Base-by-base conservation (phyloP, 30 jellyfish, hydroid and myxozoan species). In the Catostylus mosaicus region DNA sequence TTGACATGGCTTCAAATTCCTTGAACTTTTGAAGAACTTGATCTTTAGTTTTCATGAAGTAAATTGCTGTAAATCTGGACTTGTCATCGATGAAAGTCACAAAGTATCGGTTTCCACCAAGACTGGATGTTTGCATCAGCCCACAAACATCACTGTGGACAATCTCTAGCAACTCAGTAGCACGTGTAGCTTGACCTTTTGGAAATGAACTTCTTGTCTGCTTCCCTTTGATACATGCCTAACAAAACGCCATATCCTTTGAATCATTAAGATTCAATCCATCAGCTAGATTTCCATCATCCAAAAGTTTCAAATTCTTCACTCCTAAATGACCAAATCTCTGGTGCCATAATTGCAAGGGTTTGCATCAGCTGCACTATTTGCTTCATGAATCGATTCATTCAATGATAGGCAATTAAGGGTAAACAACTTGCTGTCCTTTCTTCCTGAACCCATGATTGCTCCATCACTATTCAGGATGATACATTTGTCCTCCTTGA, bases 71-170 rank as follows among this genome's bases (percentile, higher is more conserved):
- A 48, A 34, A 65, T 47, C 85, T 73, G 14, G 86, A 67, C 64
- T 82, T 82, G 33, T 66, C 92, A 54, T 82, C 92, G 19, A 66
- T 82, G 37, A 82, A 68, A 8, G 75, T 70, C 56, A 63, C 73
- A 46, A 79, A 79, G 65, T 79, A 82, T 11, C 73, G 81, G 37
- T 62, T 61, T 14, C 90, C 90, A 33, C 90, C 90, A 18, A 61
- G 64, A 40, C 71, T n/a, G 20, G 14, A 12, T 10, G 82, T 26
- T 34, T 79, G 38, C 83, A 64, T 79, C 10, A 83, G 90, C 31
- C 82, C 90, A 47, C 83, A 79, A 11, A 62, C 82, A 30, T 64
- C 90, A 33, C 59, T 43, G 60, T 59, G 71, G n/a, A 59, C 71
- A 9, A 59, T 59, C 12, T 4, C 90, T 4, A 71, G 80, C 50